A percentile compares a stretch with the other conserved stretches of the same genome.
These are phyloP conservation scores for Leptopilina syphax DNA, from an alignment of 2,888 invertebrate species.

Conservation along the genomic window DNA sequence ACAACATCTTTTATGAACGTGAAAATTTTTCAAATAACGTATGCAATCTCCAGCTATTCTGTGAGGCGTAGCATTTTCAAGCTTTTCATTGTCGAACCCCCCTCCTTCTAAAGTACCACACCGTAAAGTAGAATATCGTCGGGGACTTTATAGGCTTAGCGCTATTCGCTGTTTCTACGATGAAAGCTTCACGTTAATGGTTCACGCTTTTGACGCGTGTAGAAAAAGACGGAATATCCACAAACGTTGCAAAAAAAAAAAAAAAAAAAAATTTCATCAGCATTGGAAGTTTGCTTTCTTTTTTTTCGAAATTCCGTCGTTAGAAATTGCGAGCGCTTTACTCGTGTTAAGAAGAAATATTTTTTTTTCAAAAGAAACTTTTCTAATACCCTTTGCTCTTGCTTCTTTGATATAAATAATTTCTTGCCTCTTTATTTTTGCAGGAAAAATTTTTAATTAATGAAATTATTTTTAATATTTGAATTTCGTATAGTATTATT, in stretches of 20 bases:
- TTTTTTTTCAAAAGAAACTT: slow-evolving; percentile 30
- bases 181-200: slow-evolving; percentile 39
- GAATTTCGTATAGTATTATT: too few relatives aligned
- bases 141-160: slow-evolving; percentile 35
- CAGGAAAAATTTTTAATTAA: too few relatives aligned
- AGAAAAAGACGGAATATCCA: neutral
- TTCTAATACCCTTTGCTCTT: slow-evolving; percentile 9
- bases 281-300: slow-evolving; percentile 20
- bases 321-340: neutral
- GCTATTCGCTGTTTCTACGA: slow-evolving; percentile 33
- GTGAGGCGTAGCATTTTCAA: neutral
- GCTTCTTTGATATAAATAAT: neutral
- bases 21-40: slow-evolving; percentile 15
- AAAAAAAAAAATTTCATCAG: slow-evolving; percentile 33
- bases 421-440: too few relatives aligned
- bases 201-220: slow-evolving; percentile 20
- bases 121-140: slow-evolving; percentile 31
- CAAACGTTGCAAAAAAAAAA: neutral
- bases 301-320: neutral
- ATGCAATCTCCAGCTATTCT: slow-evolving; percentile 13
- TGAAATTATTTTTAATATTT: too few relatives aligned
- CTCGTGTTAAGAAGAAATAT: neutral
- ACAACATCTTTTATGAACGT: slow-evolving; percentile 5
- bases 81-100: slow-evolving; percentile 18
- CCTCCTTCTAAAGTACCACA: neutral